Evolutionary conservation across 2,888 invertebrate genomes (phyloP).

Genomic region (Thereva unica): DNA sequence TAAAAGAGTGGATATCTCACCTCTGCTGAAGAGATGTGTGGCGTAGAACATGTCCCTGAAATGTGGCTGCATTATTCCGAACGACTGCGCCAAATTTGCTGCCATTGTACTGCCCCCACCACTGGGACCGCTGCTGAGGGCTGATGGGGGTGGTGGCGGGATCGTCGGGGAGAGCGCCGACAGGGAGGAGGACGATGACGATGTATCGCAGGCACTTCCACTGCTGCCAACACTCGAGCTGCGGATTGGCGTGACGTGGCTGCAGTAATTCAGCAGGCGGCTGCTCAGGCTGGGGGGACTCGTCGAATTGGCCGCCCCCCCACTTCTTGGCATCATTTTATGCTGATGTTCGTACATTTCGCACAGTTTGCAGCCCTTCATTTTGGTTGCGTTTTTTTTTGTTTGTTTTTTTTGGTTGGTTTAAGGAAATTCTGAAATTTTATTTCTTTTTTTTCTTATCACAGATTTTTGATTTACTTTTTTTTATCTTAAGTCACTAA

Average conservation of each 20-base stretch:
- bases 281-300: neutral
- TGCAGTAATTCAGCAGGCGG: conserved; percentile 34
- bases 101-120: conserved; percentile 46
- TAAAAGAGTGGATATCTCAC: conserved; percentile 53
- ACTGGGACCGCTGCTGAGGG: conserved; percentile 50
- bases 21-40: conserved; percentile 66
- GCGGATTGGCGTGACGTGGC: conserved; percentile 42
- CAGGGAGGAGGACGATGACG: conserved; percentile 50
- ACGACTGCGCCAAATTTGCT: conserved; percentile 57
- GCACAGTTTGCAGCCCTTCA: conserved; percentile 46
- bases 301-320: neutral
- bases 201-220: conserved; percentile 53
- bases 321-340: conserved; percentile 27
- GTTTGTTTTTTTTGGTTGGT: neutral
- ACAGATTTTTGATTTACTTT: conserved; percentile 24
- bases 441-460: conserved; percentile 28
- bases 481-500: neutral
- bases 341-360: conserved; percentile 43
- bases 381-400: conserved; percentile 37
- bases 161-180: conserved; percentile 47
- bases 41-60: conserved; percentile 69
- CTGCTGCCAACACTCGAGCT: conserved; percentile 56
- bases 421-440: neutral
- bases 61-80: conserved; percentile 62
- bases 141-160: conserved; percentile 32